Evolutionary conservation across 1,140 invertebrate genomes (phyloP).

Genomic region (Neomicropteryx cornuta): DNA sequence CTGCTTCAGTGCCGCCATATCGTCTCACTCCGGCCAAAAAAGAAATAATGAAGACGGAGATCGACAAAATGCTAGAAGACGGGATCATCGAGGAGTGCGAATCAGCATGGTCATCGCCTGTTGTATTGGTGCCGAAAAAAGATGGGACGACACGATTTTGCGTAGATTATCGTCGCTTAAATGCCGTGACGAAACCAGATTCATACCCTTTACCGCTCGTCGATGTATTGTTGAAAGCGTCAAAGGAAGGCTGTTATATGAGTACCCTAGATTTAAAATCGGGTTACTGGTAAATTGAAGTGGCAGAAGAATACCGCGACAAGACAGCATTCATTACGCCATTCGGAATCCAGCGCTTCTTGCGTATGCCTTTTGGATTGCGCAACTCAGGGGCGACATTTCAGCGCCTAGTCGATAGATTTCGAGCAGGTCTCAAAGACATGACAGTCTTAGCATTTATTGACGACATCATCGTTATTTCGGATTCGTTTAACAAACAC

Average conservation of each 20-base stretch:
- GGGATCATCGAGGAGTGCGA: conserved; percentile 23
- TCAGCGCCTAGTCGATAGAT: conserved; percentile 21
- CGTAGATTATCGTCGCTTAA: conserved; percentile 23
- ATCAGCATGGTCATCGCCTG: conserved; percentile 21
- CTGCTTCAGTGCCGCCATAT: conserved; percentile 16
- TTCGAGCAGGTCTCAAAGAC: conserved; percentile 10
- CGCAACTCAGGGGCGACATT: conserved; percentile 24
- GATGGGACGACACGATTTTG: conserved; percentile 17
- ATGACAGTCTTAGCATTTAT: conserved; percentile 21
- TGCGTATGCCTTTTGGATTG: conserved; percentile 21
- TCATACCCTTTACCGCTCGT: conserved; percentile 31
- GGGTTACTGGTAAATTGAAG: conserved; percentile 21
- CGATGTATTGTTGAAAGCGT: conserved; percentile 24
- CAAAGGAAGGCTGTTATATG: conserved; percentile 17
- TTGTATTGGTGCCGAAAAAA: conserved; percentile 22
- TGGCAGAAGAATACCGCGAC: conserved; percentile 12
- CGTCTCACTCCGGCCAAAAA: conserved; percentile 14
- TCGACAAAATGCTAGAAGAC: conserved; percentile 18
- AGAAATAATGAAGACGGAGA: conserved; percentile 11
- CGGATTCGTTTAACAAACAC: conserved; percentile 21
- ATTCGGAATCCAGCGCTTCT: conserved; percentile 19
- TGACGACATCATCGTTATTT: conserved; percentile 24
- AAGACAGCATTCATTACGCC: conserved; percentile 32
- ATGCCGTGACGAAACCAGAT: conserved; percentile 18
- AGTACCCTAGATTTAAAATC: conserved; percentile 21